Conservation (phyloP, 2,113 vertebrate genomes). For the Opisthocomus hoazin region DNA sequence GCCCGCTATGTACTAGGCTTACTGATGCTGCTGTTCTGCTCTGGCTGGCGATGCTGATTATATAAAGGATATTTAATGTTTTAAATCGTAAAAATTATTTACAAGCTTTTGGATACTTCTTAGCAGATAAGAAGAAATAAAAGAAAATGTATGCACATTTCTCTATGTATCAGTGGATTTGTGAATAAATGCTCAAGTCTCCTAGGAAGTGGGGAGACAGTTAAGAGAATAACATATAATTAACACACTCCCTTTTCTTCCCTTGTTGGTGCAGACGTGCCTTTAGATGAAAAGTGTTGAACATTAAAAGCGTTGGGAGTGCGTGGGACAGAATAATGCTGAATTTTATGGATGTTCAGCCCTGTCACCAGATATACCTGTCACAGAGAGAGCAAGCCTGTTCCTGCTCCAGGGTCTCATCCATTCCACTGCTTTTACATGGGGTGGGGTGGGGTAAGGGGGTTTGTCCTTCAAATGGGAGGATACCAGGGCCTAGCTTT, state of each 20-base stretch:
- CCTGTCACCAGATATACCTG: not conserved
- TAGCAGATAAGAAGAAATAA: not conserved
- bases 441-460: fast-evolving
- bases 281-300: not conserved
- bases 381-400: not conserved
- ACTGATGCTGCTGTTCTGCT: not conserved
- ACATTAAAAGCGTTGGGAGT: not conserved
- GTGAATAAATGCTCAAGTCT: not conserved
- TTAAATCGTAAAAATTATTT: not conserved
- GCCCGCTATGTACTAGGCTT: not conserved
- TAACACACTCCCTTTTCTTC: not conserved
- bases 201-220: not conserved
- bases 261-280: not conserved
- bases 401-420: not conserved
- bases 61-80: not conserved
- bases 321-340: not conserved
- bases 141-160: not conserved
- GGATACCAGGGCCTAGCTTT: not conserved
- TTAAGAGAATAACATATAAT: conserved; percentile 2
- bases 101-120: not conserved
- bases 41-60: not conserved
- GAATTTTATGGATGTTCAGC: not conserved
- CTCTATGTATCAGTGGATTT: not conserved
- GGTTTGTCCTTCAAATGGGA: not conserved
- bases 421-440: not conserved